Base-by-base conservation (phyloP, 2,888 invertebrate genomes). In the Dromius quadrimaculatus region DNA sequence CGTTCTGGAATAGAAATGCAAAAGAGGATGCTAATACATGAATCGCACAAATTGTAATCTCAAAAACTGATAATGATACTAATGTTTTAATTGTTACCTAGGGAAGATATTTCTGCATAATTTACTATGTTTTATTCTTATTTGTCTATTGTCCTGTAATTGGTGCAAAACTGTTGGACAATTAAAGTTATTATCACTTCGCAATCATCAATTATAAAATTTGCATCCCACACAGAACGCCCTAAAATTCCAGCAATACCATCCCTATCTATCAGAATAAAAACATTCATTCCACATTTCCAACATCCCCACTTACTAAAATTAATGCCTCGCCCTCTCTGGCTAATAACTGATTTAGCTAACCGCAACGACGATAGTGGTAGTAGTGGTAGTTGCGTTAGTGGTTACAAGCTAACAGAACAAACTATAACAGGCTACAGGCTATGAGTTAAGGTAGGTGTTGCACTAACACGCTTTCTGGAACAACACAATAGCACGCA, bases 311-410 rank as follows among this genome's bases (percentile, higher is more conserved):
- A 61, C 61, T 61, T 20, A 61, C 38, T 36, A 61, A 64, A 64
- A 45, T 45, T 17, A 64, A 64, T 19, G 61, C 47, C 64, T 28
- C 47, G 17, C 64, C 64, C 64, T 32, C 6, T 22, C 23, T 47
- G 32, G 34, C 28, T 64, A 64, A 64, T 64, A 45, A 45, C 47
- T 64, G 64, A 64, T 64, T 64, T 64, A 64, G 32, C 38, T 54
- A 28, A 28, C 11, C 50, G 50, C 6, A 32, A 8, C 8, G 8
- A n/a, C n/a, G 5, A 32, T 32, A 32, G 8, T 32, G n/a, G n/a
- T n/a, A n/a, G n/a, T n/a, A n/a, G n/a, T n/a, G n/a, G n/a, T n/a
- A n/a, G n/a, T n/a, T n/a, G n/a, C n/a, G n/a, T n/a, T n/a, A n/a
- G n/a, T n/a, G n/a, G n/a, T n/a, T n/a, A n/a, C n/a, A n/a, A n/a